Conservation (phyloP, 2,113 vertebrate species). For the Bostrychus sinensis region DNA sequence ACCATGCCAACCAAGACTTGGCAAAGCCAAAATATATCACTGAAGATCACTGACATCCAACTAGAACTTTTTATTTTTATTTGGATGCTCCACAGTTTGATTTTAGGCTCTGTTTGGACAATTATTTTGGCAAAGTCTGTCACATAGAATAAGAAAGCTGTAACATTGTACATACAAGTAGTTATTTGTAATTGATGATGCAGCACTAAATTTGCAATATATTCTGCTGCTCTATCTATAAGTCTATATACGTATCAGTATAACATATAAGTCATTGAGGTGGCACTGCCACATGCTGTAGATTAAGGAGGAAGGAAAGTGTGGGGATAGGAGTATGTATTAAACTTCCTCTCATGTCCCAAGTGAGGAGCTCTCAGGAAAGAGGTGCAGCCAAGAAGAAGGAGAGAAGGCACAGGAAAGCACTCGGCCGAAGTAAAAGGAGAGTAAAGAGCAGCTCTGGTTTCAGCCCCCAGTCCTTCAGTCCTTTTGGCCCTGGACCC, state of each 20-base stretch:
- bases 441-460: slow-evolving; percentile 69
- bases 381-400: slow-evolving; percentile 76
- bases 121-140: no score
- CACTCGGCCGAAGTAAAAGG: slow-evolving; percentile 63
- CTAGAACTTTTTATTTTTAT: no score
- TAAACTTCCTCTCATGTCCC: slow-evolving; percentile 73
- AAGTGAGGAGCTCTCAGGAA: slow-evolving; percentile 85
- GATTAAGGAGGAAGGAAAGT: slow-evolving; percentile 70
- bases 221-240: neutral
- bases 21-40: no score
- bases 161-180: no score
- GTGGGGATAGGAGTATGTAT: slow-evolving; percentile 59
- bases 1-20: no score
- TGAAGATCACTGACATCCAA: no score
- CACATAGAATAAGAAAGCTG: no score
- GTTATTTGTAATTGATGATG: neutral
- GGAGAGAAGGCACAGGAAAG: slow-evolving; percentile 68
- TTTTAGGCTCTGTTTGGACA: no score
- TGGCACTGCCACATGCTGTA: slow-evolving; percentile 75
- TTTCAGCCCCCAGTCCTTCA: slow-evolving; percentile 66
- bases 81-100: no score
- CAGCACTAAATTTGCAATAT: neutral
- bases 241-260: neutral
- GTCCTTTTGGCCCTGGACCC: slow-evolving; percentile 37
- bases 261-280: slow-evolving; percentile 33